Percentiles rank a stretch among this genome's conserved stretches.
These are phyloP conservation scores for Myripristis murdjan DNA, from an alignment of 2,797 vertebrate species.

Conservation along the genomic window DNA sequence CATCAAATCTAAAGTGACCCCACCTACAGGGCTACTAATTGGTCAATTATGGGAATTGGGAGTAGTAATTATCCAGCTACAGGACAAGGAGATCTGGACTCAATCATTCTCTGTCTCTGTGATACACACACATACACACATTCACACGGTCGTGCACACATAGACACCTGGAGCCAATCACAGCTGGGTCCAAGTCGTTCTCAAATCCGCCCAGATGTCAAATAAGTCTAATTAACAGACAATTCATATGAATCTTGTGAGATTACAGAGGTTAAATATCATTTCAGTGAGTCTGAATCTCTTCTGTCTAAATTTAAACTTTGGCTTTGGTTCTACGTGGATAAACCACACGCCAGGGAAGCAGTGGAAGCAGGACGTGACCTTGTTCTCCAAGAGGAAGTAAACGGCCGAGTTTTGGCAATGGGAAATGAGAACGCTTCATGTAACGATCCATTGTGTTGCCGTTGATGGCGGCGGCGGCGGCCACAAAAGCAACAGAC, in stretches of 20 bases:
- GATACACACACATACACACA: slow-evolving; percentile 28
- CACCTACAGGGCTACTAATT: slow-evolving; percentile 72
- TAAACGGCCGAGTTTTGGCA: neutral
- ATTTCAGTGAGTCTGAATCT: neutral
- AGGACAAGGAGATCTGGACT: slow-evolving; percentile 63
- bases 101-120: slow-evolving; percentile 41
- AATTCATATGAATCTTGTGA: slow-evolving; percentile 20
- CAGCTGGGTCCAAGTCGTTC: slow-evolving; percentile 15
- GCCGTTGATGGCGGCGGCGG: neutral
- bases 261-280: neutral
- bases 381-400: neutral
- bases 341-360: neutral
- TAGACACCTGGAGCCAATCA: slow-evolving; percentile 69
- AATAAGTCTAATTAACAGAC: slow-evolving; percentile 40
- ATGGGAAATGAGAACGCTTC: neutral
- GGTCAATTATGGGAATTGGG: slow-evolving; percentile 77
- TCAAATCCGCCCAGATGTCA: slow-evolving; percentile 42
- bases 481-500: neutral
- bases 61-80: slow-evolving; percentile 62
- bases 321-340: neutral
- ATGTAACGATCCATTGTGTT: neutral
- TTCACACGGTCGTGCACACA: no score
- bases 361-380: slow-evolving; percentile 10
- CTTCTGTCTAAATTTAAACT: neutral
- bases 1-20: slow-evolving; percentile 56